Conservation (phyloP, 2,113 vertebrate species). For the Hirundichthys speculiger region DNA sequence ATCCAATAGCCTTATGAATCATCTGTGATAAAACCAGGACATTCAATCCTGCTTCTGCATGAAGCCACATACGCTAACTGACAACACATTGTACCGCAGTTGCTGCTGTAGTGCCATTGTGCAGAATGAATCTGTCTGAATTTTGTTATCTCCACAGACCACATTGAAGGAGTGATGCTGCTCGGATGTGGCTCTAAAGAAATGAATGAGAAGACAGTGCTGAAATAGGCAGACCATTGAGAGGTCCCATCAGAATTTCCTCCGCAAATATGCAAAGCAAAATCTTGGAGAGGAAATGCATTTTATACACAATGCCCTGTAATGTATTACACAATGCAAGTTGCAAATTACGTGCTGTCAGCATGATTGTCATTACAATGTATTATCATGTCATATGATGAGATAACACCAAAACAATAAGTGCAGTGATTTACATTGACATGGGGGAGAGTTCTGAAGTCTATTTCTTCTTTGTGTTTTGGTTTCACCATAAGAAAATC, state of each 20-base stretch:
- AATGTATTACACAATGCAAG: constrained; percentile 12
- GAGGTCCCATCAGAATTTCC: constrained; percentile 10
- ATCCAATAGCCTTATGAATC: constrained; percentile 71
- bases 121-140: constrained; percentile 57
- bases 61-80: constrained; percentile 38
- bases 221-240: constrained; percentile 45
- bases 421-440: constrained; percentile 11
- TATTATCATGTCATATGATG: constrained; percentile 26
- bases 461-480: constrained; percentile 15
- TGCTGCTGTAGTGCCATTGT: constrained; percentile 37
- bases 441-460: not conserved
- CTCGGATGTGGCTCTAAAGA: constrained; percentile 46
- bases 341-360: constrained; percentile 31
- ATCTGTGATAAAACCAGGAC: constrained; percentile 59
- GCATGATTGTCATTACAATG: constrained; percentile 22
- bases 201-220: constrained; percentile 58
- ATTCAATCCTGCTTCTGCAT: constrained; percentile 56
- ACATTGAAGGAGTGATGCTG: constrained; percentile 61
- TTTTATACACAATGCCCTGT: too few relatives aligned
- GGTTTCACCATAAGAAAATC: constrained; percentile 11
- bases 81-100: constrained; percentile 37
- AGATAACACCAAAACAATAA: constrained; percentile 17
- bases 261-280: constrained; percentile 22
- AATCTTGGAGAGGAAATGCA: constrained; percentile 32
- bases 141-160: constrained; percentile 65